Evolutionary conservation across 23 tunicate genomes (phyloP).

Genomic region (Phallusia fumigata): DNA sequence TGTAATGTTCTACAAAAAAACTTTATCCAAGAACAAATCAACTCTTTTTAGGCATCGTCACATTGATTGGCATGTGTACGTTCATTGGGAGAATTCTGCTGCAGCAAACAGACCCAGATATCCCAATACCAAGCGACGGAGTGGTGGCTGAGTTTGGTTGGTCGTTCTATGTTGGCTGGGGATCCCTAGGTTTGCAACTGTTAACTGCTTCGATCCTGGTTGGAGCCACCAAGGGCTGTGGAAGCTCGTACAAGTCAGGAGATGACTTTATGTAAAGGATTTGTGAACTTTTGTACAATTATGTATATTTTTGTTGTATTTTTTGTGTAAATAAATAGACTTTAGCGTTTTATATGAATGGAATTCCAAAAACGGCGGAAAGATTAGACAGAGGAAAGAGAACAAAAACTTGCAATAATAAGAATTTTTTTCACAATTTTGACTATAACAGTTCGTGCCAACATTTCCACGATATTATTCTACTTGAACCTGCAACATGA

Average conservation of each 20-base stretch:
- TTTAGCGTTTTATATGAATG: too few relatives aligned
- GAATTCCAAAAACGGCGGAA: too few relatives aligned
- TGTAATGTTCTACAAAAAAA: too few relatives aligned
- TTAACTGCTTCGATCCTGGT: slow-evolving; percentile 29
- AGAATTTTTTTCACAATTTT: too few relatives aligned
- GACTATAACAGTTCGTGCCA: too few relatives aligned
- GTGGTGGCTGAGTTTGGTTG: slow-evolving; percentile 33
- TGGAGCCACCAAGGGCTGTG: slow-evolving; percentile 21
- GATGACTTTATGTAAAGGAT: slow-evolving; percentile 40
- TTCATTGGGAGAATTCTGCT: slow-evolving; percentile 45
- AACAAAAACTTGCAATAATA: too few relatives aligned
- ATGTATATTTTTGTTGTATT: background rate
- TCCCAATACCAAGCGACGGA: background rate
- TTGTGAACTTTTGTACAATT: background rate
- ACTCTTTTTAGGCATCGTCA: slow-evolving; percentile 13
- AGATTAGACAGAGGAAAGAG: too few relatives aligned
- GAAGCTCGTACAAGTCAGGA: background rate
- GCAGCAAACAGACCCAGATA: background rate
- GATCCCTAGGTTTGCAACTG: slow-evolving; percentile 43
- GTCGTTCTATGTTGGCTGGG: slow-evolving; percentile 69
- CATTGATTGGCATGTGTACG: slow-evolving; percentile 40
- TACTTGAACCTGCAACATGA: too few relatives aligned
- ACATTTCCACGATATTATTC: too few relatives aligned
- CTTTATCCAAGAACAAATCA: too few relatives aligned
- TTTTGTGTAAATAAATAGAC: background rate